Evolutionary conservation across 2,797 vertebrate species (phyloP).

Genomic region (Crenuchus spilurus): DNA sequence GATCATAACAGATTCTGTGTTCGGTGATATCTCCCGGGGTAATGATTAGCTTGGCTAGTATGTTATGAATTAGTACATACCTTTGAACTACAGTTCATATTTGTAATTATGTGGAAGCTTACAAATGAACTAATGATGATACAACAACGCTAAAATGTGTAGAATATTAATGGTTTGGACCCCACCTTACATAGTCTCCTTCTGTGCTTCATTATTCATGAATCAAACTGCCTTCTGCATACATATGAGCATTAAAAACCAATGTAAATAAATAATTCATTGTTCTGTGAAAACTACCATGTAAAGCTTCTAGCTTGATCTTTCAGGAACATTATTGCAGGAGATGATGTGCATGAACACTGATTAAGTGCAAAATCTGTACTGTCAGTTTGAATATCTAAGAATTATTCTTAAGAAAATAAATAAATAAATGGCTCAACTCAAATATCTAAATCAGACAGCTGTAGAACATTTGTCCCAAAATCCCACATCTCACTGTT

Average conservation of each 20-base stretch:
- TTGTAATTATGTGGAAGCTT: neutral
- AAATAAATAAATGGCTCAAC: too few species aligned
- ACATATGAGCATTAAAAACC: slow-evolving; percentile 5
- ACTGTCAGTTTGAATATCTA: neutral
- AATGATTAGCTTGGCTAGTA: too few species aligned
- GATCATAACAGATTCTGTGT: neutral
- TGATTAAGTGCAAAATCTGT: neutral
- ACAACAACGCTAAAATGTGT: too few species aligned
- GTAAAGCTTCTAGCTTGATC: neutral
- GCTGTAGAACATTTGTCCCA: slow-evolving; percentile 1
- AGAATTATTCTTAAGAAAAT: too few species aligned
- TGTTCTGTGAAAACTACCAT: neutral
- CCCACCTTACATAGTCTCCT: neutral
- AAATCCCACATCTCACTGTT: neutral
- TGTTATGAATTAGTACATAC: neutral
- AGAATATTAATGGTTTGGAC: neutral
- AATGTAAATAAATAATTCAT: slow-evolving; percentile 36
- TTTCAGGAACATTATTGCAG: neutral
- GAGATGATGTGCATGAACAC: neutral
- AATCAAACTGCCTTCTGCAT: slow-evolving; percentile 33
- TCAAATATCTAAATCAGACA: neutral
- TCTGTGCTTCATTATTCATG: slow-evolving; percentile 32
- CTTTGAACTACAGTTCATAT: neutral
- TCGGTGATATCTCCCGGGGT: neutral
- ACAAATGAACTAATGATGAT: too few species aligned